These are phyloP conservation scores for Hippopotamus amphibius DNA, from an alignment of 2,113 vertebrate genomes.

Conservation along the genomic window DNA sequence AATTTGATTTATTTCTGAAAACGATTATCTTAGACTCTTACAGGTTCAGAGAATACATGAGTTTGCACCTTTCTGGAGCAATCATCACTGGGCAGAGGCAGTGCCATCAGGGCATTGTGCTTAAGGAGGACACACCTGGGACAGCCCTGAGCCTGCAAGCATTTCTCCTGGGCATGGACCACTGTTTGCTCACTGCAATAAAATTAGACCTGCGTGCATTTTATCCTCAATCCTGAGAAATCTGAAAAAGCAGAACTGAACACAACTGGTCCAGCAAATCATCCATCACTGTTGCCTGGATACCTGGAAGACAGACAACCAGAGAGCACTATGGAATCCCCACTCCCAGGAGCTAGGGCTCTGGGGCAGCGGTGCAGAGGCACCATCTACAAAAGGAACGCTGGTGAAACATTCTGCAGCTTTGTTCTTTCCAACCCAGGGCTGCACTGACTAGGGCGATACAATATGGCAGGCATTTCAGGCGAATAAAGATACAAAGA, in stretches of 20 bases:
- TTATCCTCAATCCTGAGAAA: background rate
- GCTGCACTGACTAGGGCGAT: background rate
- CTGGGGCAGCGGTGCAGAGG: background rate
- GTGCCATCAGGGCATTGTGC: fast-evolving
- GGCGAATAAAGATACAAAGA: background rate
- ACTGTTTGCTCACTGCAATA: background rate
- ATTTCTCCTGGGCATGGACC: background rate
- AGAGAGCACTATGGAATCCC: background rate
- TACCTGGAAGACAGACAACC: background rate
- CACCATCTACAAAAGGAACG: no score
- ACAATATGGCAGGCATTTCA: fast-evolving
- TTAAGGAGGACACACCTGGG: background rate
- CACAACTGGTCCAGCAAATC: background rate
- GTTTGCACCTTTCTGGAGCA: background rate
- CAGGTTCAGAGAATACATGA: background rate
- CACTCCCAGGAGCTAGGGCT: background rate
- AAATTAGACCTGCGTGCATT: background rate
- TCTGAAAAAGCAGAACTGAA: background rate
- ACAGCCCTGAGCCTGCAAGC: no score
- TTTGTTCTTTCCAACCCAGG: background rate
- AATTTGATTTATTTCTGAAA: background rate
- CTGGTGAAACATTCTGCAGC: background rate
- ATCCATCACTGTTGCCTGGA: no score
- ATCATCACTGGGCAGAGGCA: fast-evolving
- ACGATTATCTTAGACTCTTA: background rate